Evolutionary conservation across 2,888 invertebrate species (phyloP).

Genomic region (Dugesia japonica): DNA sequence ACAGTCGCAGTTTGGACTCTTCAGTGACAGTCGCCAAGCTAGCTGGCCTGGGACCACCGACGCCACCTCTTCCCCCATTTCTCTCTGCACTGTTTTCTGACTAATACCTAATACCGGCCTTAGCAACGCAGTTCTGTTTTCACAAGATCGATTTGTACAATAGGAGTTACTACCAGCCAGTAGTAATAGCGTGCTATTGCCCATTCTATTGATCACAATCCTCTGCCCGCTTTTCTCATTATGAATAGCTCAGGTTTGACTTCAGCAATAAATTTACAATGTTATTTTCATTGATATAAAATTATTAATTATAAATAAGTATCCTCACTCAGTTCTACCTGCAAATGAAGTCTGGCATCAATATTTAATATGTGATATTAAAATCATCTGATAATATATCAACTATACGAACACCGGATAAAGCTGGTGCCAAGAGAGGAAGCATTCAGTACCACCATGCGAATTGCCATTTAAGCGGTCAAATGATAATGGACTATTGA

Average conservation of each 20-base stretch:
- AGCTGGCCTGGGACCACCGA: constrained; percentile 13
- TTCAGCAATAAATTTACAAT: constrained; percentile 1
- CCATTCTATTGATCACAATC: constrained; percentile 20
- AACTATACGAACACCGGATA: background rate
- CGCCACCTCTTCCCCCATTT: constrained; percentile 16
- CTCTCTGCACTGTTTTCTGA: constrained; percentile 20
- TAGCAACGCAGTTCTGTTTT: constrained; percentile 20
- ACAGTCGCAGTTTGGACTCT: constrained; percentile 2
- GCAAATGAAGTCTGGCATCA: constrained; percentile 1
- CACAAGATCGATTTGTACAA: constrained; percentile 13
- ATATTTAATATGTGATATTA: constrained; percentile 1
- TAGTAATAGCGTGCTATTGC: constrained; percentile 5
- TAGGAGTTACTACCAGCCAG: background rate
- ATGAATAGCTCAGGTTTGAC: constrained; percentile 15
- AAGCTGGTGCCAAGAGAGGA: constrained; percentile 20
- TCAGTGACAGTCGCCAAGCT: constrained; percentile 20
- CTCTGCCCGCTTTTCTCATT: constrained; percentile 7
- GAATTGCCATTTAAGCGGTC: constrained; percentile 13
- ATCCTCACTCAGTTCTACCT: constrained; percentile 3
- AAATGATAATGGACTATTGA: constrained; percentile 14
- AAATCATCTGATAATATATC: constrained; percentile 9
- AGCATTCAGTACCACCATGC: constrained; percentile 13
- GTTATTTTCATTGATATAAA: background rate
- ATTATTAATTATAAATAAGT: constrained; percentile 14
- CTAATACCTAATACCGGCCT: constrained; percentile 10